Conservation (phyloP, 2,113 vertebrate genomes). For the Melospiza georgiana region DNA sequence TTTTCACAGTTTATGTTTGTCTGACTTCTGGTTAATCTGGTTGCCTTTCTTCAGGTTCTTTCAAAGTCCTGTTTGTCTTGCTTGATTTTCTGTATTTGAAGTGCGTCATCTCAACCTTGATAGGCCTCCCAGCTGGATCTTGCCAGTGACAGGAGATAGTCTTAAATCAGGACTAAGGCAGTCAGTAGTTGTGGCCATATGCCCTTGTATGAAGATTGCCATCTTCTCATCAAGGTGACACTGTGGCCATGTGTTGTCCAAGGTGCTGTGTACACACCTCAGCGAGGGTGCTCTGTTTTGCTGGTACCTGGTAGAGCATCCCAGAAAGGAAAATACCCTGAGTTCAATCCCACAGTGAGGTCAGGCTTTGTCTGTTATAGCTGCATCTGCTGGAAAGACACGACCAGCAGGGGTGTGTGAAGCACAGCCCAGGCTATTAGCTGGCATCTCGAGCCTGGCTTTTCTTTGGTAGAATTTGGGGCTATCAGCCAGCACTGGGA, state of each 20-base stretch:
- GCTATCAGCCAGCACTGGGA: not conserved
- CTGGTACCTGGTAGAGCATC: not conserved
- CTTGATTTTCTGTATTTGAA: not conserved
- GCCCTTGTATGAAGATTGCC: not conserved
- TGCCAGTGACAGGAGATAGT: not conserved
- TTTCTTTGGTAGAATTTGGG: not conserved
- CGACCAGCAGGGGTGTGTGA: fast-evolving
- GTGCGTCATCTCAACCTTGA: not conserved
- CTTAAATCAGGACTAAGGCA: not conserved
- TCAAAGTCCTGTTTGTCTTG: not conserved
- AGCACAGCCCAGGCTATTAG: not conserved
- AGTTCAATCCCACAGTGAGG: not conserved
- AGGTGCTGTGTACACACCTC: not conserved
- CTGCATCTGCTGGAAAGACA: not conserved
- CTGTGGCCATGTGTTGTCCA: not conserved
- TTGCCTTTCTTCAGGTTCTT: not conserved
- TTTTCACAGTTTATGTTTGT: not conserved
- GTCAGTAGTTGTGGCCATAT: not conserved
- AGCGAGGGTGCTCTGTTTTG: not conserved
- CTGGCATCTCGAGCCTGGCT: not conserved
- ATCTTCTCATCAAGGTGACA: not conserved
- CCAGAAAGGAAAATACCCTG: not conserved
- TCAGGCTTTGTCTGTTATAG: not conserved
- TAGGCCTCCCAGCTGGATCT: not conserved
- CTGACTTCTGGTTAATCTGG: not conserved